Conservation (phyloP, 1,140 invertebrate species). For the Leptestheria dahalacensis region DNA sequence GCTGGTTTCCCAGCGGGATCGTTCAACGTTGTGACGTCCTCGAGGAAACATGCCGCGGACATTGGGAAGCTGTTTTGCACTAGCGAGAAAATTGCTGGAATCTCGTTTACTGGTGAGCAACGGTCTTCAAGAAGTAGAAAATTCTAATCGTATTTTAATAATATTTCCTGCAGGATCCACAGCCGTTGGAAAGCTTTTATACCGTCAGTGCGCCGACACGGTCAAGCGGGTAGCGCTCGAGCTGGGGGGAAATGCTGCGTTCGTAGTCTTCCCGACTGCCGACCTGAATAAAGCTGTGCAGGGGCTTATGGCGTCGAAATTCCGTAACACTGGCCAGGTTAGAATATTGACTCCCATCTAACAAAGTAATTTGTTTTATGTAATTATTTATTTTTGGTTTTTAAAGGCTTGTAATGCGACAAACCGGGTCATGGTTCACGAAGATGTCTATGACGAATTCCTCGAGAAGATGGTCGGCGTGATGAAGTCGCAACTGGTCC, state of each 20-base stretch:
- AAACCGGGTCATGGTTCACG: conserved; percentile 85
- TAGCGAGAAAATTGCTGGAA: conserved; percentile 62
- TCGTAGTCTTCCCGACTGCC: conserved; percentile 89
- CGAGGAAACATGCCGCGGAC: conserved; percentile 50
- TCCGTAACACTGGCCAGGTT: conserved; percentile 81
- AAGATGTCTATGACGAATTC: conserved; percentile 69
- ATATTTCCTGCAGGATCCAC: conserved; percentile 50
- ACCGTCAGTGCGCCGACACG: conserved; percentile 63
- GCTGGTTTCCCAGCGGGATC: conserved; percentile 68
- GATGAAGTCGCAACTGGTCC: conserved; percentile 51
- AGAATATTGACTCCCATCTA: conserved; percentile 2
- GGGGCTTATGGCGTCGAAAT: conserved; percentile 81
- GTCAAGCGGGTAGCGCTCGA: conserved; percentile 85
- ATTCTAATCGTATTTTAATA: background rate
- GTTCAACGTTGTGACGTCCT: conserved; percentile 81
- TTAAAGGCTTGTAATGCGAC: conserved; percentile 85
- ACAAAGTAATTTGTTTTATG: background rate
- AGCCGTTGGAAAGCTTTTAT: conserved; percentile 60
- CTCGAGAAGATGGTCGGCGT: conserved; percentile 48
- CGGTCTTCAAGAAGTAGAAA: too few relatives aligned
- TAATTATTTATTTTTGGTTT: background rate
- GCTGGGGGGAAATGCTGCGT: conserved; percentile 95
- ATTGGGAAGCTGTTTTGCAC: conserved; percentile 79
- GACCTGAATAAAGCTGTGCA: conserved; percentile 75
- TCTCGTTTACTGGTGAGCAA: conserved; percentile 91